Percentiles rank a stretch among this genome's conserved stretches.
Conservation (phyloP, 2,797 vertebrate species). For the Naso thynnoides region DNA sequence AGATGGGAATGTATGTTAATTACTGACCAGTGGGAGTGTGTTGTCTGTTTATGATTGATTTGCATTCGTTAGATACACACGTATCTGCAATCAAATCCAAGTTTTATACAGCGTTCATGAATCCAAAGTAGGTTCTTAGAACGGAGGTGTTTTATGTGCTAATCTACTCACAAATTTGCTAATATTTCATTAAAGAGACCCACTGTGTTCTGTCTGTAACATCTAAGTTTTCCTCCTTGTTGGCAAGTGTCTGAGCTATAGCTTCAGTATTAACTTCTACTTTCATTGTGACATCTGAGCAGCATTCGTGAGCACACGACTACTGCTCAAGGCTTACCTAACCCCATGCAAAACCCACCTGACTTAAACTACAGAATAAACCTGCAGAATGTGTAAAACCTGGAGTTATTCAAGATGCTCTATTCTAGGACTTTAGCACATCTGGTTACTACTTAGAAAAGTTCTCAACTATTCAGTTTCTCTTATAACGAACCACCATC, state of each 20-base stretch:
- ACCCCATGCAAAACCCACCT: constrained; percentile 1
- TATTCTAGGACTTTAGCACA: constrained; percentile 10
- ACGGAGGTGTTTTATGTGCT: no score
- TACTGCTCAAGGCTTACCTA: background rate
- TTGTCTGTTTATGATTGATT: no score
- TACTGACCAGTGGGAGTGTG: no score
- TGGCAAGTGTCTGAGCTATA: background rate
- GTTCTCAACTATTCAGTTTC: constrained; percentile 20
- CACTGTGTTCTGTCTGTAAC: background rate
- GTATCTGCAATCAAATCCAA: no score
- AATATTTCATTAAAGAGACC: no score
- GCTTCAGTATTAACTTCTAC: constrained; percentile 1
- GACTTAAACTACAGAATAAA: constrained; percentile 1
- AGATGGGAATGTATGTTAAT: no score
- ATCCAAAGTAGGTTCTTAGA: no score
- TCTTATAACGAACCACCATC: constrained; percentile 31
- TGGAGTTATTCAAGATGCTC: constrained; percentile 2
- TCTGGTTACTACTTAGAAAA: constrained; percentile 16
- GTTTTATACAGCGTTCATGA: no score
- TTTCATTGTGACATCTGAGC: constrained; percentile 25
- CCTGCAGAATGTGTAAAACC: background rate
- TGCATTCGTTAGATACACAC: no score
- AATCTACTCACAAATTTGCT: no score
- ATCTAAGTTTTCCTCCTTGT: background rate
- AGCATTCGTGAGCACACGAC: background rate